phyloP scores from a whole-genome alignment of 1,140 invertebrate species.

The Drosophila arizonae region DNA sequence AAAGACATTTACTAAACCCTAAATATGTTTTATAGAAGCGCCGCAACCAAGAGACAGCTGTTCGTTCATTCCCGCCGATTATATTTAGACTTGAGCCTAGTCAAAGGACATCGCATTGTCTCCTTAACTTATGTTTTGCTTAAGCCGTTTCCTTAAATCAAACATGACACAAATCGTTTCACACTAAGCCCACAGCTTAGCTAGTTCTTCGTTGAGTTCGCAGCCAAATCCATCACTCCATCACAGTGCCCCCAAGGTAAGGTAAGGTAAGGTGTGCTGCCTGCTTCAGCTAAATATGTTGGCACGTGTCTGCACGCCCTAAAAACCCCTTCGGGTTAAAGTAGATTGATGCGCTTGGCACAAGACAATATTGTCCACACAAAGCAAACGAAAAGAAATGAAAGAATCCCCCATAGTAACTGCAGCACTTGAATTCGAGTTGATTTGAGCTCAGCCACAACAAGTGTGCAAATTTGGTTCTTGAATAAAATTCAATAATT shows the following conservation, averaged over 20 bases:
- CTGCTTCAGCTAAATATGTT: constrained; percentile 29
- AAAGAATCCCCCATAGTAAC: constrained; percentile 3
- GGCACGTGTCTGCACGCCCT: constrained; percentile 8
- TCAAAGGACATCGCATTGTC: constrained; percentile 1
- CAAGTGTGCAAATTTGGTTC: constrained; percentile 34
- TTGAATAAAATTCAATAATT: constrained; percentile 34
- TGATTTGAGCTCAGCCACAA: constrained; percentile 35
- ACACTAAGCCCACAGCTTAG: constrained; percentile 29
- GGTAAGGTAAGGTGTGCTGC: constrained; percentile 17
- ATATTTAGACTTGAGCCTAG: background rate
- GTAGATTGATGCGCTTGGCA: constrained; percentile 50
- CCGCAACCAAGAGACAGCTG: background rate
- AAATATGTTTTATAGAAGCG: too few species aligned
- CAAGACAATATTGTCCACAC: constrained; percentile 26
- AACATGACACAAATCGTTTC: constrained; percentile 40
- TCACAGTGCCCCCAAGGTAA: constrained; percentile 27
- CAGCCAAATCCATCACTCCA: constrained; percentile 47
- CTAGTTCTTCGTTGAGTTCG: constrained; percentile 13
- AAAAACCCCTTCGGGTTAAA: constrained; percentile 14
- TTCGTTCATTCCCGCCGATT: background rate
- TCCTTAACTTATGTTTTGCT: constrained; percentile 21
- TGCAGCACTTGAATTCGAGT: constrained; percentile 31
- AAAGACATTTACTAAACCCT: too few species aligned
- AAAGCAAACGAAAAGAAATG: constrained; percentile 26
- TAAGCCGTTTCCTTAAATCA: constrained; percentile 28